Evolutionary conservation across 2,797 vertebrate species (phyloP), one percentile per base, ranked within the genome.

Genomic region (Alfaro cultratus): DNA sequence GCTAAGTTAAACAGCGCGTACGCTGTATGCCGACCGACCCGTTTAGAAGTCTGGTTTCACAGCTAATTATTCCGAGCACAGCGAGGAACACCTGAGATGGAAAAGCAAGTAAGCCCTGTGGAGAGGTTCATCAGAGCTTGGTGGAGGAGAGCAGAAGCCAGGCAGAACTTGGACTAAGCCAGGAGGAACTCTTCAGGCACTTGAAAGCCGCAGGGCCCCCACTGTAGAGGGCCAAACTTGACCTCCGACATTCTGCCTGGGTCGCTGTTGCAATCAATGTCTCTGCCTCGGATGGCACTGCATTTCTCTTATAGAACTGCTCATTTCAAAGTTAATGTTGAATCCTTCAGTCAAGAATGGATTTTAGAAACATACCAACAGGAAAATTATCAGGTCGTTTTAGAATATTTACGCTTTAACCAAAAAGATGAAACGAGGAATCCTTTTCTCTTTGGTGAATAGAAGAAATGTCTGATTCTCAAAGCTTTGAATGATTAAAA

Each of bases 401-500:
- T n/a, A 43, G 12, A 13, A 15, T 43, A 26, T 70, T 41, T 43
- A 26, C 26, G 12, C 5, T 43, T 5, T 13, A 41, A 43, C 10
- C 26, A 13, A 43, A 36, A 70, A 26, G 39, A 70, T 43, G 5
- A 70, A 41, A 26, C 21, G 1, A 39, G 11, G 55, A 57, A 29
- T 13, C 11, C 1, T 13, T 13, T 29, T n/a, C n/a, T 29, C n/a
- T 41, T 68, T 41, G 31, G 62, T 67, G 18, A 39, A 39, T 39
- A 36, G 34, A 23, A 67, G 34, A 67, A 67, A 36, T 57, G 64
- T n/a, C 15, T 34, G 73, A 53, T 64, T 64, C 53, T 21, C 11
- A 75, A 85, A 46, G 68, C 82, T 73, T 70, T 83, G 78, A 90
- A 76, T 34, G 15, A 83, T 87, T 81, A 39, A 60, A 41, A 79